Evolutionary conservation across 2,113 vertebrate species (phyloP).

Genomic region (Neolamprologus ventralis): DNA sequence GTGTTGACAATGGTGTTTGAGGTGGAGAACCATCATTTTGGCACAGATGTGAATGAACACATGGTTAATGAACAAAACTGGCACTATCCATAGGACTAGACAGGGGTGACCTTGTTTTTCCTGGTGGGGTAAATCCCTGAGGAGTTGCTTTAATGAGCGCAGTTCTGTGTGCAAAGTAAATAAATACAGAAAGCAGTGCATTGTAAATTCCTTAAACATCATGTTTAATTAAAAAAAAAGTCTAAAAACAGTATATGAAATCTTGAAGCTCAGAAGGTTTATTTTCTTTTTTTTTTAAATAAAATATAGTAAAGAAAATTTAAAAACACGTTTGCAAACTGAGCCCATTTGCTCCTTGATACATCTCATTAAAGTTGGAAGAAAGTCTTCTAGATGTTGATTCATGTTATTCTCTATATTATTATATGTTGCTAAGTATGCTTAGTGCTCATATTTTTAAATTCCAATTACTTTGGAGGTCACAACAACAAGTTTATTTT

Average conservation of each 20-base stretch:
- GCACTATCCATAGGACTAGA: background rate
- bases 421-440: background rate
- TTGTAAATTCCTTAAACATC: background rate
- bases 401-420: background rate
- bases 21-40: background rate
- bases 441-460: background rate
- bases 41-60: background rate
- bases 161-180: background rate
- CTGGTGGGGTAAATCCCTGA: background rate
- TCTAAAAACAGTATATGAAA: background rate
- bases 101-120: background rate
- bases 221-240: background rate
- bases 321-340: background rate
- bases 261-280: background rate
- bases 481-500: background rate
- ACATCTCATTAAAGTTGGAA: background rate
- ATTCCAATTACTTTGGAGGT: background rate
- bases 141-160: background rate
- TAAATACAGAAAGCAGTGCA: background rate
- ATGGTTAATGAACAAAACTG: background rate
- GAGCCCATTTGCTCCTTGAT: background rate
- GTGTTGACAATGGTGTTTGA: background rate
- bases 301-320: background rate
- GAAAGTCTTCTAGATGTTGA: background rate
- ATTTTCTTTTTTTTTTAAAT: accelerated